phyloP scores from a whole-genome alignment of 2,797 vertebrate species.

The Alosa sapidissima region DNA sequence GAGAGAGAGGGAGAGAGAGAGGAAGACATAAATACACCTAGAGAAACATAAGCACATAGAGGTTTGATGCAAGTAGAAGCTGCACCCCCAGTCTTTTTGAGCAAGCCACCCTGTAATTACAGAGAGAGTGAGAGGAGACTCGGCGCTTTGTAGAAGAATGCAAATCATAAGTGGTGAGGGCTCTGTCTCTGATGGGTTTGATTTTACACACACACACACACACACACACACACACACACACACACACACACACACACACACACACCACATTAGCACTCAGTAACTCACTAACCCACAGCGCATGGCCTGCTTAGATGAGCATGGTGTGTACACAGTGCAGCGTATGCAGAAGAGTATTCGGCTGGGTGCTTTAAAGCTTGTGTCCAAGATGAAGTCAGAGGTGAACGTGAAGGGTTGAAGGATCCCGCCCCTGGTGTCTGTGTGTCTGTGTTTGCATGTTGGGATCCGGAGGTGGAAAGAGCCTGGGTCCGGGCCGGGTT shows the following conservation, averaged over 20 bases:
- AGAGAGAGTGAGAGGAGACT: background rate
- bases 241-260: background rate
- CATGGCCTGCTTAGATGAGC: too few relatives aligned
- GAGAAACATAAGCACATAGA: background rate
- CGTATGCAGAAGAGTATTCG: too few relatives aligned
- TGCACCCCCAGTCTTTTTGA: background rate
- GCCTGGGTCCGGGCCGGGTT: background rate
- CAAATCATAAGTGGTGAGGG: conserved; percentile 19
- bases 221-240: background rate
- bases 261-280: background rate
- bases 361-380: too few relatives aligned
- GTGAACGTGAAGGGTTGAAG: too few relatives aligned
- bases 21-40: background rate
- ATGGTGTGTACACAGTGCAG: too few relatives aligned
- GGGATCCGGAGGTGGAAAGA: background rate
- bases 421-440: too few relatives aligned
- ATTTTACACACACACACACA: background rate
- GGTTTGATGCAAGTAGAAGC: too few relatives aligned
- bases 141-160: conserved; percentile 31
- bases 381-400: too few relatives aligned
- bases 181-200: conserved; percentile 10
- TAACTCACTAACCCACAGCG: background rate
- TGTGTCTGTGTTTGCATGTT: background rate
- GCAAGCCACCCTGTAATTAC: conserved; percentile 21
- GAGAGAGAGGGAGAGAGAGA: background rate